phyloP scores from a whole-genome alignment of 2,888 invertebrate species.

The Euplexia lucipara region DNA sequence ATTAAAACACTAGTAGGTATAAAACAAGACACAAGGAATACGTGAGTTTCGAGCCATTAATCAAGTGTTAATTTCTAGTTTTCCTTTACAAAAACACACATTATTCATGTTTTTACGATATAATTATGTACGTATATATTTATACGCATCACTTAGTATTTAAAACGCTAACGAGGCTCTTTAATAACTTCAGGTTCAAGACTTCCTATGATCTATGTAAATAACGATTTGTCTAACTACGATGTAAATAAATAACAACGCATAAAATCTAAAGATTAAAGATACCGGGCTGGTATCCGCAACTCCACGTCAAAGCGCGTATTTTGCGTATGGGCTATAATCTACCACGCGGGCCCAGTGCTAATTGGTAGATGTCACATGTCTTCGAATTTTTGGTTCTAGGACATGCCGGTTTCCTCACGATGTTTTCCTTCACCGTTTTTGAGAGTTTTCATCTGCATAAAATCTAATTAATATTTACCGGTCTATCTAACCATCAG shows the following conservation, averaged over 20 bases:
- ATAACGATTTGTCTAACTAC: slow-evolving; percentile 40
- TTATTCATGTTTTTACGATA: slow-evolving; percentile 28
- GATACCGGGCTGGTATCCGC: too few species aligned
- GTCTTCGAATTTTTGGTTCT: too few species aligned
- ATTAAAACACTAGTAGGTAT: too few species aligned
- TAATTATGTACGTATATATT: slow-evolving; percentile 5
- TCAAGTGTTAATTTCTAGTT: slow-evolving; percentile 20
- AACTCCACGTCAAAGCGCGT: too few species aligned
- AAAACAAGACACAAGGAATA: neutral
- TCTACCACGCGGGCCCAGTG: too few species aligned
- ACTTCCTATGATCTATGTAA: slow-evolving; percentile 37
- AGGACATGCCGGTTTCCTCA: too few species aligned
- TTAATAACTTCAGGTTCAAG: slow-evolving; percentile 15
- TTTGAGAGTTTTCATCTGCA: too few species aligned
- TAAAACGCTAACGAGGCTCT: slow-evolving; percentile 39
- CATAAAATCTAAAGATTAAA: too few species aligned
- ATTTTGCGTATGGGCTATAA: too few species aligned
- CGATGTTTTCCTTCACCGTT: too few species aligned
- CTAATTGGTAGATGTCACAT: too few species aligned
- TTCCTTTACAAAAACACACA: slow-evolving; percentile 15
- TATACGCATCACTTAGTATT: slow-evolving; percentile 31
- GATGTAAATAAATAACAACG: slow-evolving; percentile 34
- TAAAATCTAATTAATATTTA: slow-evolving; percentile 35
- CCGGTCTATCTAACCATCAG: neutral
- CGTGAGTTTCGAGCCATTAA: slow-evolving; percentile 4